These are phyloP conservation scores for Ctenopoma multispine DNA, from an alignment of 2,797 vertebrate genomes.

Conservation along the genomic window DNA sequence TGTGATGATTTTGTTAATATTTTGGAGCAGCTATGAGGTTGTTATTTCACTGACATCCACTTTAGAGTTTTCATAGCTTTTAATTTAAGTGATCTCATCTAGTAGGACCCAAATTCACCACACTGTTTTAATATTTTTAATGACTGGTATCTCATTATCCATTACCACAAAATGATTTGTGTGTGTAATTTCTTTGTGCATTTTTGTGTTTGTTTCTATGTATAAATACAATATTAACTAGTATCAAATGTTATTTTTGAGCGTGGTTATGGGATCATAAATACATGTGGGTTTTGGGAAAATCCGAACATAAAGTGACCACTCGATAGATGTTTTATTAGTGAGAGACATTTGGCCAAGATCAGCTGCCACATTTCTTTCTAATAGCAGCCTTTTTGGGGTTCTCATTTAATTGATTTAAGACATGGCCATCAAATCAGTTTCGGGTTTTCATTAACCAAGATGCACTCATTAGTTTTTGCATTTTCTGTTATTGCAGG, in stretches of 20 bases:
- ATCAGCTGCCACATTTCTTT: constrained; percentile 19
- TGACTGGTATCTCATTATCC: constrained; percentile 23
- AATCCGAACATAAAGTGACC: constrained; percentile 35
- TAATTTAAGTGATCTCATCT: constrained; percentile 4
- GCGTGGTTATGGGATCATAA: constrained; percentile 42
- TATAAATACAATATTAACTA: constrained; percentile 21
- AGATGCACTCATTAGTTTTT: neutral
- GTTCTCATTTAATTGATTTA: constrained; percentile 29
- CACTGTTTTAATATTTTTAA: constrained; percentile 13
- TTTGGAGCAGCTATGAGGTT: neutral
- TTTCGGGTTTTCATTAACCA: constrained; percentile 18
- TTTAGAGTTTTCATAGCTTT: neutral
- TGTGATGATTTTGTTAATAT: neutral
- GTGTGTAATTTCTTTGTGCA: neutral
- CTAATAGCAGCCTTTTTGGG: constrained; percentile 5
- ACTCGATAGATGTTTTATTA: constrained; percentile 40
- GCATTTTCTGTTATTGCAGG: constrained; percentile 4
- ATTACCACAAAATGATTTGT: constrained; percentile 22
- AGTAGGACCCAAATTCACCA: neutral
- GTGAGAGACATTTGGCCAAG: constrained; percentile 20
- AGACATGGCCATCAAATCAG: constrained; percentile 9
- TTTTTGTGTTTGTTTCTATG: constrained; percentile 27
- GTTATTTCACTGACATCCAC: neutral
- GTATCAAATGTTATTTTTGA: constrained; percentile 36
- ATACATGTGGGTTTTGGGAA: constrained; percentile 28